A percentile compares a stretch with the other conserved stretches of the same genome.
These are phyloP conservation scores for Oxygymnocypris stewartii DNA, from an alignment of 2,113 vertebrate genomes.

Conservation along the genomic window DNA sequence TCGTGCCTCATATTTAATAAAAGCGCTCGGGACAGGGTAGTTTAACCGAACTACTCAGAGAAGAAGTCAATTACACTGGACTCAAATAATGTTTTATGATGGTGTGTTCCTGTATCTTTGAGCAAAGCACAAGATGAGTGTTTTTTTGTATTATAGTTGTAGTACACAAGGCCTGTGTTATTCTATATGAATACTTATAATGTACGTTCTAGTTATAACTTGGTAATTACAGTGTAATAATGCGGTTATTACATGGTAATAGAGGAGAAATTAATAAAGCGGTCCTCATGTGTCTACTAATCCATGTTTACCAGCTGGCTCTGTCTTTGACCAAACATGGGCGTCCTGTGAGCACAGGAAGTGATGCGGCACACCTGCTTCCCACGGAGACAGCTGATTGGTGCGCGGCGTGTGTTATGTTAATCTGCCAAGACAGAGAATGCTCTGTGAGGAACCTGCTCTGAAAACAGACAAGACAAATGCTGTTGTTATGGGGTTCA, in stretches of 20 bases:
- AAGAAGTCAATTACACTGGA: slow-evolving; percentile 10
- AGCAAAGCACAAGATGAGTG: not conserved
- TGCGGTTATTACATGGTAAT: slow-evolving; percentile 1
- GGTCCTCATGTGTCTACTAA: slow-evolving; percentile 36
- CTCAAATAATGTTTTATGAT: slow-evolving; percentile 21
- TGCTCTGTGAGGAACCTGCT: slow-evolving; percentile 2
- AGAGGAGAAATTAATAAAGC: slow-evolving; percentile 24
- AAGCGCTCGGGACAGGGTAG: not conserved
- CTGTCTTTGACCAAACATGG: slow-evolving; percentile 40
- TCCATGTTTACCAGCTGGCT: slow-evolving; percentile 50
- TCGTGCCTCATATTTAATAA: slow-evolving; percentile 10
- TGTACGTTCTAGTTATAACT: not conserved
- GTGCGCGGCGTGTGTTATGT: not conserved
- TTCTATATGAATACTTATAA: not conserved
- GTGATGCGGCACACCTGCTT: slow-evolving; percentile 54
- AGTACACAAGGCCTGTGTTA: not conserved
- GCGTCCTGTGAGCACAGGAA: slow-evolving; percentile 29
- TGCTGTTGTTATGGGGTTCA: not conserved
- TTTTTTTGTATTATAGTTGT: not conserved
- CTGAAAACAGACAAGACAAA: not conserved
- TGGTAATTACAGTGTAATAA: slow-evolving; percentile 16
- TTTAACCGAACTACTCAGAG: not conserved
- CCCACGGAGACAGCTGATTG: slow-evolving; percentile 45
- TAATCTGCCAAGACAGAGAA: not conserved
- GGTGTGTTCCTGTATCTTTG: not conserved